Conservation (phyloP, 1,140 invertebrate species). For the Brachionus paranguensis region DNA sequence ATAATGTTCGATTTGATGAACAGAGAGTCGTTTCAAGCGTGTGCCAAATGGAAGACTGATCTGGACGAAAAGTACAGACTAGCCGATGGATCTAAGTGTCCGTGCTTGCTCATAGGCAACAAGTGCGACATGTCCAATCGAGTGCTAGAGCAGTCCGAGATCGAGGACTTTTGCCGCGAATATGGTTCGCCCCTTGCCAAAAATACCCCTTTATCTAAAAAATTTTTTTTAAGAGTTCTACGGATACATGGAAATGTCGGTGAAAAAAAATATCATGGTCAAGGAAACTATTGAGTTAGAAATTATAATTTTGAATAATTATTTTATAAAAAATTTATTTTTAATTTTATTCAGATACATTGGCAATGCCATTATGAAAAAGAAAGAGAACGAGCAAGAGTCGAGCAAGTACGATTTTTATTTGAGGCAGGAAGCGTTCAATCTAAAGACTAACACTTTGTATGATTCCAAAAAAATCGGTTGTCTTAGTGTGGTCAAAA, state of each 20-base stretch:
- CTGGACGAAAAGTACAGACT: slow-evolving; percentile 23
- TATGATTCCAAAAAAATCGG: slow-evolving; percentile 15
- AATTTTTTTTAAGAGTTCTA: slow-evolving; percentile 14
- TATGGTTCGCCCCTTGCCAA: background rate
- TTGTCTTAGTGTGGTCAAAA: slow-evolving; percentile 11
- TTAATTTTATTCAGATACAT: slow-evolving; percentile 24
- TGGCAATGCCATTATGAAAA: slow-evolving; percentile 8
- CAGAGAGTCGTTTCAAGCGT: slow-evolving; percentile 17
- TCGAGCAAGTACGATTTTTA: slow-evolving; percentile 18
- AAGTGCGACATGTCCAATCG: slow-evolving; percentile 29
- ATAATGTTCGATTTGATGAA: slow-evolving; percentile 39
- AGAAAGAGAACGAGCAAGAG: background rate
- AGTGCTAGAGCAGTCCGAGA: slow-evolving; percentile 19
- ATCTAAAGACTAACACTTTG: background rate
- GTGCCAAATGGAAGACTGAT: slow-evolving; percentile 33
- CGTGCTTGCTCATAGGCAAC: slow-evolving; percentile 30
- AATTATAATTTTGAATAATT: background rate
- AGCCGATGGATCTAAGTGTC: background rate
- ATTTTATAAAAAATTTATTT: background rate
- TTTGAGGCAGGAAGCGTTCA: background rate
- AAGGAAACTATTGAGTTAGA: slow-evolving; percentile 33
- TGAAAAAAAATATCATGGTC: slow-evolving; percentile 40
- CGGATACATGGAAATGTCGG: slow-evolving; percentile 38
- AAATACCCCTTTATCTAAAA: background rate
- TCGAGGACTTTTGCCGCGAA: slow-evolving; percentile 29